Base-by-base conservation (phyloP, 2,797 vertebrate genomes). In the Spea hammondii region DNA sequence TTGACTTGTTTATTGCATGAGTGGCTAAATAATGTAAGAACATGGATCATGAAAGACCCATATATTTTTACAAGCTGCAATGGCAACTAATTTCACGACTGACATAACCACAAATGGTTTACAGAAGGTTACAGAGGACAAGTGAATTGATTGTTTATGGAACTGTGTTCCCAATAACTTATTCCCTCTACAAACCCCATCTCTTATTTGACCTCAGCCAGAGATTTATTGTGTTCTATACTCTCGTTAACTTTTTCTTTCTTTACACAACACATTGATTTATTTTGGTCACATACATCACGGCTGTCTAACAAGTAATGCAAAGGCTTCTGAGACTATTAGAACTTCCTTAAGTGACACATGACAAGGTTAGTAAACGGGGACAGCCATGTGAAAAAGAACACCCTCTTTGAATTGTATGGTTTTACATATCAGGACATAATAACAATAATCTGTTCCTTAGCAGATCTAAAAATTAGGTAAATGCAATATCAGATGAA, bases 101-200 rank as follows among this genome's bases (percentile, higher is more conserved):
- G 72, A 32, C 54, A 73, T 57, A 60, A n/a, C 64, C 65, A 72
- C 57, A 65, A 54, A 65, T 65, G 51, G 78, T 65, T 70, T 62
- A 53, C 6, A 5, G 49, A 67, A 59, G 54, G 53, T 59, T 73
- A 67, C 65, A 5, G 55, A 13, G 32, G 49, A 66, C 60, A 71
- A 59, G 46, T 59, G 11, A 46, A 76, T 71, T 65, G 60, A 80
- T 80, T 74, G 44, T 9, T 74, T 74, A 51, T 49, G 12, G 6
- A 14, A 71, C 10, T 66, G 69, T 57, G 45, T 47, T 72, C 17
- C 46, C 62, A 60, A 5, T 50, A 7, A 8, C 45, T n/a, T 55
- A 80, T 75, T 64, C 60, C 11, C 49, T 72, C 47, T 17, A 55
- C 60, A 65, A 66, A 66, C 13, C 32, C 71, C 8, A 57, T 47